These are phyloP conservation scores for Papilio gigon DNA, from an alignment of 2,888 invertebrate species.

Conservation along the genomic window DNA sequence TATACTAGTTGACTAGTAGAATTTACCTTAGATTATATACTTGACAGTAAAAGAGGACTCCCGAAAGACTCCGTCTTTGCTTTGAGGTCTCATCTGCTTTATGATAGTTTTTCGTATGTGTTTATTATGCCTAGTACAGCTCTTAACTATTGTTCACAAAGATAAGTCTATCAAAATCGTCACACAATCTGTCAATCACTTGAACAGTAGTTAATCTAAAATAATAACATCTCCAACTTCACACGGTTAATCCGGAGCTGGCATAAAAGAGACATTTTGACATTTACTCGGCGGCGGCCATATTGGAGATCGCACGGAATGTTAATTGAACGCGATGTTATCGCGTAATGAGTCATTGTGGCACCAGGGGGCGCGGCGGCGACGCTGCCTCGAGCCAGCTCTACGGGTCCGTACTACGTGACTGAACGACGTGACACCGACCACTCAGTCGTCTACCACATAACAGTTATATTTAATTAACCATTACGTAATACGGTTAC, in stretches of 20 bases:
- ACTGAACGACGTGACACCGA: constrained; percentile 38
- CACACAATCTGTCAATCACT: not conserved
- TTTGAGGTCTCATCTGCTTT: too few relatives aligned
- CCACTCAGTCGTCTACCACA: not conserved
- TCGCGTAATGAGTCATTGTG: constrained; percentile 78
- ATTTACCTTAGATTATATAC: too few relatives aligned
- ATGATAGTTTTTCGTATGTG: too few relatives aligned
- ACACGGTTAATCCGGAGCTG: constrained; percentile 43
- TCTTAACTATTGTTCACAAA: too few relatives aligned
- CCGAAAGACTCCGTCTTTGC: too few relatives aligned
- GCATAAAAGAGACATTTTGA: constrained; percentile 65
- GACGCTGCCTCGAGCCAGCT: constrained; percentile 51
- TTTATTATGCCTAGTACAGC: too few relatives aligned
- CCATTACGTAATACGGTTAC: not conserved
- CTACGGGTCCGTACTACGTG: constrained; percentile 22
- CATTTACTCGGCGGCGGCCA: constrained; percentile 66
- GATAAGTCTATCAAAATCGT: not conserved
- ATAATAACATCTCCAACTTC: constrained; percentile 42
- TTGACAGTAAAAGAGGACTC: too few relatives aligned
- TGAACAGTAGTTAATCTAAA: not conserved
- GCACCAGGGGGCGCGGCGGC: constrained; percentile 52
- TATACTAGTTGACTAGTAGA: too few relatives aligned
- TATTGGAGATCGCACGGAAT: constrained; percentile 61
- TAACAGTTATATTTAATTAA: constrained; percentile 14
- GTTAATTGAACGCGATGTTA: constrained; percentile 78